Evolutionary conservation across 1,140 invertebrate species (phyloP).

Genomic region (Vollenhovia emeryi): DNA sequence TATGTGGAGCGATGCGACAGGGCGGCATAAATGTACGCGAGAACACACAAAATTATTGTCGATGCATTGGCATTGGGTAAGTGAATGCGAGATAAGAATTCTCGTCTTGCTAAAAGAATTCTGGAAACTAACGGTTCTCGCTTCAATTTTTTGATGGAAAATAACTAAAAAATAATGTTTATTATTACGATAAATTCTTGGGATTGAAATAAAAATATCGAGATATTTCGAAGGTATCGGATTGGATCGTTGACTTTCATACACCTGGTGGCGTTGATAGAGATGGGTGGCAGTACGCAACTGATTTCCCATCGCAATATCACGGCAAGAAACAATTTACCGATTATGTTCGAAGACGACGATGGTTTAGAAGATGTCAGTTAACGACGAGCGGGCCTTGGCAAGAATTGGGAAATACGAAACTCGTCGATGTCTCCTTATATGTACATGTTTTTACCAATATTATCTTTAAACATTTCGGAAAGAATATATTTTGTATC

Average conservation of each 20-base stretch:
- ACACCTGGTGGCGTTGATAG: slow-evolving; percentile 94
- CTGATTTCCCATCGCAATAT: slow-evolving; percentile 95
- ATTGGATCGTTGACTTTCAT: slow-evolving; percentile 96
- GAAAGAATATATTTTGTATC: slow-evolving; percentile 13
- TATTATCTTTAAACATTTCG: slow-evolving; percentile 6
- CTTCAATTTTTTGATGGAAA: not conserved
- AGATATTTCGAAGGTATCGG: slow-evolving; percentile 88
- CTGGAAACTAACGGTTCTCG: not conserved
- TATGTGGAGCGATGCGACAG: slow-evolving; percentile 95
- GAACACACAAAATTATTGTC: slow-evolving; percentile 94
- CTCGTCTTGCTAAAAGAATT: not conserved
- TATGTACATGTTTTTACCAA: slow-evolving; percentile 85
- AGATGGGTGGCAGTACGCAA: slow-evolving; percentile 97
- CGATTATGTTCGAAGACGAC: slow-evolving; percentile 93
- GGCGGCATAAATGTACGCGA: slow-evolving; percentile 92
- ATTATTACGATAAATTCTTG: slow-evolving; percentile 1
- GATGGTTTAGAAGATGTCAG: slow-evolving; percentile 94
- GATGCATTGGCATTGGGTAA: slow-evolving; percentile 95
- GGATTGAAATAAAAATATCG: not conserved
- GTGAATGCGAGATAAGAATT: slow-evolving; percentile 38
- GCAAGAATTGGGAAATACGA: slow-evolving; percentile 93
- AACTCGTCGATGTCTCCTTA: slow-evolving; percentile 92
- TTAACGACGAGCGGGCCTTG: slow-evolving; percentile 94
- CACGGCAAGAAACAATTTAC: slow-evolving; percentile 94
- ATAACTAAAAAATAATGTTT: not conserved